Conservation (phyloP, 1,140 invertebrate species). For the Tetraneura akinire region DNA sequence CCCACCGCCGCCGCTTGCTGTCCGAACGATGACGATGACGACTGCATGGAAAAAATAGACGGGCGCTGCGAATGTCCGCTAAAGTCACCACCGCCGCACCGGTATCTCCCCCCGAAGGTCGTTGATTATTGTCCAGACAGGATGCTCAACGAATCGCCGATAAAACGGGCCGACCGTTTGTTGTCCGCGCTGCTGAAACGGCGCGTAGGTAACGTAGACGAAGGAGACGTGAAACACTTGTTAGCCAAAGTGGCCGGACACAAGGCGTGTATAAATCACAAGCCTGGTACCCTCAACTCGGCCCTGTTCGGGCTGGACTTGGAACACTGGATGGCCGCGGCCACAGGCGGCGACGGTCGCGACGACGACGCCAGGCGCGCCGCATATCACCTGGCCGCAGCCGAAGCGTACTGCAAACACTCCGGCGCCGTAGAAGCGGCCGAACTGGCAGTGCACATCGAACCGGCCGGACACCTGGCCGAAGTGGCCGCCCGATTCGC, state of each 20-base stretch:
- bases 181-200: background rate
- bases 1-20: background rate
- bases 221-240: background rate
- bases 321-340: background rate
- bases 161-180: background rate
- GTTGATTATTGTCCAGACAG: background rate
- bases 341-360: background rate
- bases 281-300: background rate
- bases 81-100: no score
- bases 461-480: background rate
- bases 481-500: slow-evolving; percentile 8
- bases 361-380: background rate
- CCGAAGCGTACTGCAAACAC: slow-evolving; percentile 1
- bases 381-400: slow-evolving; percentile 5
- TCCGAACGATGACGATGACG: background rate
- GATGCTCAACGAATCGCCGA: background rate
- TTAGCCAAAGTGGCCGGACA: background rate
- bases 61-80: no score
- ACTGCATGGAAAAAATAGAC: no score
- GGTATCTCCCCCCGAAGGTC: background rate
- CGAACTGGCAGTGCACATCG: background rate
- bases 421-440: slow-evolving; percentile 3
- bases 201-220: background rate
- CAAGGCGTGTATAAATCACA: background rate
- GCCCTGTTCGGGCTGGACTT: slow-evolving; percentile 3